Percentiles rank a stretch among this genome's conserved stretches.
Evolutionary conservation across 2,113 vertebrate genomes (phyloP).

Genomic region (Mohoua ochrocephala): DNA sequence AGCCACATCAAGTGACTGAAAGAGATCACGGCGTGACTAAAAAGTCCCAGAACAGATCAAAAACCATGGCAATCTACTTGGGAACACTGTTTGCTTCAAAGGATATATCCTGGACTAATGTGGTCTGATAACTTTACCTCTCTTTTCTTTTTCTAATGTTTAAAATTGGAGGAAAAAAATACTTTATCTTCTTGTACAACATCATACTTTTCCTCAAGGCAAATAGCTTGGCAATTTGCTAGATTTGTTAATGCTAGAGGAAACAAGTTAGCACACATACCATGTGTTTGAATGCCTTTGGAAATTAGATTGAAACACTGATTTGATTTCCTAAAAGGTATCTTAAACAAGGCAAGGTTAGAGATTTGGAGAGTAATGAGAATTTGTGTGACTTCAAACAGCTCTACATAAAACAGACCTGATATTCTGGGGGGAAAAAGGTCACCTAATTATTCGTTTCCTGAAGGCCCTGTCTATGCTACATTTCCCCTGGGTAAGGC

Average conservation of each 20-base stretch:
- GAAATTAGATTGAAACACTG: slow-evolving; percentile 70
- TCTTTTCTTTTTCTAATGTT: slow-evolving; percentile 53
- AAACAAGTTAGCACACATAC: slow-evolving; percentile 72
- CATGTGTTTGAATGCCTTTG: slow-evolving; percentile 67
- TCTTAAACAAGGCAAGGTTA: slow-evolving; percentile 62
- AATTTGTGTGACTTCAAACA: slow-evolving; percentile 60
- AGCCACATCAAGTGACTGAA: neutral
- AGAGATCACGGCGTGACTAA: neutral
- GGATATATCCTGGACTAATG: neutral
- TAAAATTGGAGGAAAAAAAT: slow-evolving; percentile 57
- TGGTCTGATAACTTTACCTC: neutral
- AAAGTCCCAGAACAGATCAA: neutral
- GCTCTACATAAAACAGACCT: slow-evolving; percentile 59
- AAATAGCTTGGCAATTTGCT: slow-evolving; percentile 65
- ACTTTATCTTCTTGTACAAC: slow-evolving; percentile 57
- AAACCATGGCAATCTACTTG: neutral
- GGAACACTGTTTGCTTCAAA: neutral
- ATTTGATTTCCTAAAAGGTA: slow-evolving; percentile 71
- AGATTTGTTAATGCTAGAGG: slow-evolving; percentile 69
- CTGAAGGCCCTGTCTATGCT: slow-evolving; percentile 61
- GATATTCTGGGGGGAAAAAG: slow-evolving; percentile 61
- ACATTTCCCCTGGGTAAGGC: slow-evolving; percentile 60
- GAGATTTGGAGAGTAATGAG: slow-evolving; percentile 70
- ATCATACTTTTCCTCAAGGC: slow-evolving; percentile 62
- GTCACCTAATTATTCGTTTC: slow-evolving; percentile 69